These are phyloP conservation scores for Serinus canaria DNA, from an alignment of 2,113 vertebrate genomes.

Conservation along the genomic window DNA sequence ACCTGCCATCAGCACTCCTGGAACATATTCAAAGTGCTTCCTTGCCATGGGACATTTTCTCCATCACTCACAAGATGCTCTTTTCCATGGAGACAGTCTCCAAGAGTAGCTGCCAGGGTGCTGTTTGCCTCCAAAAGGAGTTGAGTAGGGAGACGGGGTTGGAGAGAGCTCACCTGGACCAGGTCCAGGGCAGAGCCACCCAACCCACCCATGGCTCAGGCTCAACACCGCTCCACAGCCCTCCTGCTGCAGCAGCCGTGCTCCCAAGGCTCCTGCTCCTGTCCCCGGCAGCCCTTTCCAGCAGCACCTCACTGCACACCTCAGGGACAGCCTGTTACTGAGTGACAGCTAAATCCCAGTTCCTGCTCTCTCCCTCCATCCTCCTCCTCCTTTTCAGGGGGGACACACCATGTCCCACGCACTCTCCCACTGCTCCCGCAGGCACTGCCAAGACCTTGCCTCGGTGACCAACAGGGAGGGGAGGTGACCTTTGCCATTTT, in stretches of 20 bases:
- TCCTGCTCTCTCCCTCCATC: background rate
- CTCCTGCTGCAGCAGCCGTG: background rate
- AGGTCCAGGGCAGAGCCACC: background rate
- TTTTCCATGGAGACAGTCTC: background rate
- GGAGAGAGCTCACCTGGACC: background rate
- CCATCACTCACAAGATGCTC: background rate
- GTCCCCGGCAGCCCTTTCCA: background rate
- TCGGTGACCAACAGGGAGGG: fast-evolving
- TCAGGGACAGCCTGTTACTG: background rate
- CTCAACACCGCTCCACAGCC: background rate
- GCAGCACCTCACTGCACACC: background rate
- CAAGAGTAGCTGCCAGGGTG: background rate
- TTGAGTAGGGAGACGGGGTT: background rate
- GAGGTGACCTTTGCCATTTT: background rate
- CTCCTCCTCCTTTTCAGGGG: background rate
- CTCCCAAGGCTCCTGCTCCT: background rate
- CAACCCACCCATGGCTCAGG: background rate
- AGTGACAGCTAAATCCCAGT: background rate
- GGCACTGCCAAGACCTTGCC: background rate
- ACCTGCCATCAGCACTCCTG: background rate
- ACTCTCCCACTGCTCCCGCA: background rate
- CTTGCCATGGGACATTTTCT: background rate
- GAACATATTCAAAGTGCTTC: background rate
- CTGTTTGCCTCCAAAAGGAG: background rate
- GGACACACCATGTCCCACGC: fast-evolving